Percentiles rank a stretch among this genome's conserved stretches.
These are phyloP conservation scores for Drosophila persimilis DNA, from an alignment of 1,140 invertebrate genomes.

Conservation along the genomic window DNA sequence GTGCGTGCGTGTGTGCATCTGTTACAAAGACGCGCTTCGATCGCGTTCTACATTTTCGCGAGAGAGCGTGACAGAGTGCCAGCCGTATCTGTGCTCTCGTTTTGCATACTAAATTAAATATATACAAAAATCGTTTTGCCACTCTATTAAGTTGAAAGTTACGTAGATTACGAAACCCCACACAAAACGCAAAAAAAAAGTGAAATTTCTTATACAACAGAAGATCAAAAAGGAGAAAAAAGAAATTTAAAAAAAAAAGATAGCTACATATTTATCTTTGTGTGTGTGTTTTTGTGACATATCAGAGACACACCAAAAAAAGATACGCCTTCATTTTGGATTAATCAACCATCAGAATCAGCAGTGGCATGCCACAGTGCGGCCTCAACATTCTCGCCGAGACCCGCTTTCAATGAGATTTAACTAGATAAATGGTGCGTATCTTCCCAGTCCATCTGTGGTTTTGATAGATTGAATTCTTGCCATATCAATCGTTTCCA, in stretches of 20 bases:
- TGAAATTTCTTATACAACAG: slow-evolving; percentile 48
- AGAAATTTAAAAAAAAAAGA: slow-evolving; percentile 43
- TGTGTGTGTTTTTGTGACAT: slow-evolving; percentile 16
- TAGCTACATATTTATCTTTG: slow-evolving; percentile 55
- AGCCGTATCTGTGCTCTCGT: slow-evolving; percentile 10
- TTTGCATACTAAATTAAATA: slow-evolving; percentile 37
- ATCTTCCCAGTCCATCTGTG: slow-evolving; percentile 38
- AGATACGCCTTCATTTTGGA: slow-evolving; percentile 64
- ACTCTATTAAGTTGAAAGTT: slow-evolving; percentile 10
- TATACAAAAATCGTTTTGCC: slow-evolving; percentile 13
- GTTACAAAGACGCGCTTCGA: slow-evolving; percentile 47
- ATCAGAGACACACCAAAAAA: slow-evolving; percentile 26
- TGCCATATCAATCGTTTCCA: slow-evolving; percentile 5
- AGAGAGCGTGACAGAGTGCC: not conserved
- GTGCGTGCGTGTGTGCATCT: slow-evolving; percentile 7
- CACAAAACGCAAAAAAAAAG: slow-evolving; percentile 34
- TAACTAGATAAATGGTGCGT: slow-evolving; percentile 79
- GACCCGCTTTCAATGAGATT: slow-evolving; percentile 74
- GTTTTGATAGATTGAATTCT: slow-evolving; percentile 35
- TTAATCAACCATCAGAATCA: slow-evolving; percentile 48
- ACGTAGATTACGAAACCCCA: slow-evolving; percentile 57
- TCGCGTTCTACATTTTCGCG: slow-evolving; percentile 54
- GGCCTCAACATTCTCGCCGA: slow-evolving; percentile 53
- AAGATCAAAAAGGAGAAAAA: slow-evolving; percentile 24
- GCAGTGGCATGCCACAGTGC: slow-evolving; percentile 19